These are phyloP conservation scores for Eurystomus gularis DNA, from an alignment of 2,113 vertebrate species.

Conservation along the genomic window DNA sequence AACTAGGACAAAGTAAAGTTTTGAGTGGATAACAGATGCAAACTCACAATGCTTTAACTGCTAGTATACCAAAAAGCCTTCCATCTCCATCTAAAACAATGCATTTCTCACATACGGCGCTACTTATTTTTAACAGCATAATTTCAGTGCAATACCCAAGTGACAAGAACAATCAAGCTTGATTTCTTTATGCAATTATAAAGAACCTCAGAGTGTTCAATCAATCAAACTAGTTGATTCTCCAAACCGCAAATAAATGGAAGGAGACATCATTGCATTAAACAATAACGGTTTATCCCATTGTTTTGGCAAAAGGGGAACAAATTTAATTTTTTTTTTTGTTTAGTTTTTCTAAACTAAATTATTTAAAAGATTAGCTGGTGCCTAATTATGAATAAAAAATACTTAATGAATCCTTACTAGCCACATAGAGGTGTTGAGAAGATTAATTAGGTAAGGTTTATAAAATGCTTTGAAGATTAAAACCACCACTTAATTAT, in stretches of 20 bases:
- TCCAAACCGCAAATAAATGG: neutral
- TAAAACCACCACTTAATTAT: neutral
- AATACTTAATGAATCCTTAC: neutral
- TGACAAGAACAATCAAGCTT: constrained; percentile 49
- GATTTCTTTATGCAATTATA: constrained; percentile 56
- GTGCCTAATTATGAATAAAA: constrained; percentile 39
- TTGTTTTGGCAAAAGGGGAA: constrained; percentile 5
- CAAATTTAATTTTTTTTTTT: neutral
- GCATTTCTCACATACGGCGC: neutral
- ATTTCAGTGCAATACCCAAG: constrained; percentile 56
- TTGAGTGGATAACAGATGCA: constrained; percentile 31
- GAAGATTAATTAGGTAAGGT: constrained; percentile 30
- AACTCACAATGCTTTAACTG: constrained; percentile 28
- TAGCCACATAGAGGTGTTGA: neutral
- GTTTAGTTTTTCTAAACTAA: constrained; percentile 38
- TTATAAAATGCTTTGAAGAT: constrained; percentile 44
- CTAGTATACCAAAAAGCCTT: constrained; percentile 1
- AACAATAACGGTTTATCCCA: constrained; percentile 1
- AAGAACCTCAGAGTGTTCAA: constrained; percentile 21
- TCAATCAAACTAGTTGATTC: constrained; percentile 50
- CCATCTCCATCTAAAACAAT: constrained; percentile 20
- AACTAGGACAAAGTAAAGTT: neutral
- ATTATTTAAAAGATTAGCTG: constrained; percentile 59
- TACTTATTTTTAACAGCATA: constrained; percentile 59
- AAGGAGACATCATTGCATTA: constrained; percentile 41